Conservation (phyloP, 2,888 invertebrate genomes). For the Temnothorax rugatulus region DNA sequence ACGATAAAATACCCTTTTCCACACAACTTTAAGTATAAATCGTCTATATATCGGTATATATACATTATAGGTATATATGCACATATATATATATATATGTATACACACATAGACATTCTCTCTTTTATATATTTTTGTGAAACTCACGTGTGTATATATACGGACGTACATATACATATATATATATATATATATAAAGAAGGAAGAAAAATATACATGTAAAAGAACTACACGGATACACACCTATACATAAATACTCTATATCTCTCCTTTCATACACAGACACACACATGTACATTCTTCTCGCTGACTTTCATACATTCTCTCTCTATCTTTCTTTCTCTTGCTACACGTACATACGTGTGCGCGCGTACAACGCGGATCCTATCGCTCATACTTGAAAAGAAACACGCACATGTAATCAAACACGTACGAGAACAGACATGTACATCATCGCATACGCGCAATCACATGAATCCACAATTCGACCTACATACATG, state of each 20-base stretch:
- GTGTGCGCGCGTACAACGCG: slow-evolving; percentile 19
- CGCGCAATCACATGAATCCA: slow-evolving; percentile 29
- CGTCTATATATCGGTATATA: slow-evolving; percentile 79
- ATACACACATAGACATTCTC: slow-evolving; percentile 79
- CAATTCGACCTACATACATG: slow-evolving; percentile 11
- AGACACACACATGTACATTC: slow-evolving; percentile 23
- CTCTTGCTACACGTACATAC: slow-evolving; percentile 30
- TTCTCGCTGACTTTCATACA: slow-evolving; percentile 30
- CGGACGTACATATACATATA: slow-evolving; percentile 79
- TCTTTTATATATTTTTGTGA: slow-evolving; percentile 86
- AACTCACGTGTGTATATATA: slow-evolving; percentile 85
- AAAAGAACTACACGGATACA: slow-evolving; percentile 70
- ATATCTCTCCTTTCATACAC: slow-evolving; percentile 27
- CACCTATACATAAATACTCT: slow-evolving; percentile 70
- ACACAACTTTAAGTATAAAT: slow-evolving; percentile 81
- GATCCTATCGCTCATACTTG: slow-evolving; percentile 45
- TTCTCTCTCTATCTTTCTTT: slow-evolving; percentile 36
- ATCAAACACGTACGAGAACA: slow-evolving; percentile 60
- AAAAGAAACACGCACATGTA: slow-evolving; percentile 69
- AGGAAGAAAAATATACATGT: slow-evolving; percentile 64
- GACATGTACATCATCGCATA: slow-evolving; percentile 42
- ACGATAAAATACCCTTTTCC: slow-evolving; percentile 81
- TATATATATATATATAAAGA: slow-evolving; percentile 74
- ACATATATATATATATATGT: slow-evolving; percentile 62
- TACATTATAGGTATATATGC: slow-evolving; percentile 74